A percentile compares a stretch with the other conserved stretches of the same genome.
Conservation (phyloP, 1,140 invertebrate species). For the Gonioctena quinquepunctata region DNA sequence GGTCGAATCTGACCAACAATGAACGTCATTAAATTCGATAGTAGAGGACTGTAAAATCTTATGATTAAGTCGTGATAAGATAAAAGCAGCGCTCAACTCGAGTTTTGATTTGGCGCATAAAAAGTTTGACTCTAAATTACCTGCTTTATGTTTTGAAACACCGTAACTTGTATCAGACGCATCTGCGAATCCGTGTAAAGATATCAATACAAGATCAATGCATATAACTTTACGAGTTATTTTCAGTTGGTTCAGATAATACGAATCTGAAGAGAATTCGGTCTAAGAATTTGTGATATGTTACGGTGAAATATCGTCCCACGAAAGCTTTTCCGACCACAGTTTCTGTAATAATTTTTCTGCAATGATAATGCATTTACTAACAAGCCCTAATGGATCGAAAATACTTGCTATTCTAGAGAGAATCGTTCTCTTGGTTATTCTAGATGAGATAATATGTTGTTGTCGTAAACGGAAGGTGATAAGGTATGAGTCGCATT, state of each 20-base stretch:
- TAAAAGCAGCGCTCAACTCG: background rate
- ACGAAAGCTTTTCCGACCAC: background rate
- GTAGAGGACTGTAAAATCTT: background rate
- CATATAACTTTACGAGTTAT: background rate
- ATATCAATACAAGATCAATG: background rate
- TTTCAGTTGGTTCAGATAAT: background rate
- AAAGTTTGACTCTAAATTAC: too few species aligned
- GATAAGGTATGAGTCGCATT: background rate
- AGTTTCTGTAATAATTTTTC: background rate
- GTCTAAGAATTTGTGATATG: too few species aligned
- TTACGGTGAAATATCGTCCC: background rate
- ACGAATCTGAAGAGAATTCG: too few species aligned
- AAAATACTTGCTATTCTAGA: background rate
- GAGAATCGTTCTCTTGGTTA: background rate
- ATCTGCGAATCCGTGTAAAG: background rate
- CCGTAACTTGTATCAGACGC: background rate
- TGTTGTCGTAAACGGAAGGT: background rate
- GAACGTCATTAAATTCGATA: background rate
- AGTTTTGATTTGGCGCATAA: too few species aligned
- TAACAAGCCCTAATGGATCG: background rate
- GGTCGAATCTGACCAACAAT: slow-evolving; percentile 5
- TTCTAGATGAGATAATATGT: background rate
- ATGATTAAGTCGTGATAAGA: background rate
- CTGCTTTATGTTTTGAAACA: too few species aligned
- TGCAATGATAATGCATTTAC: background rate